Evolutionary conservation across 2,113 vertebrate genomes (phyloP), one percentile per base, ranked within the genome.

Genomic region (Zosterops borbonicus): DNA sequence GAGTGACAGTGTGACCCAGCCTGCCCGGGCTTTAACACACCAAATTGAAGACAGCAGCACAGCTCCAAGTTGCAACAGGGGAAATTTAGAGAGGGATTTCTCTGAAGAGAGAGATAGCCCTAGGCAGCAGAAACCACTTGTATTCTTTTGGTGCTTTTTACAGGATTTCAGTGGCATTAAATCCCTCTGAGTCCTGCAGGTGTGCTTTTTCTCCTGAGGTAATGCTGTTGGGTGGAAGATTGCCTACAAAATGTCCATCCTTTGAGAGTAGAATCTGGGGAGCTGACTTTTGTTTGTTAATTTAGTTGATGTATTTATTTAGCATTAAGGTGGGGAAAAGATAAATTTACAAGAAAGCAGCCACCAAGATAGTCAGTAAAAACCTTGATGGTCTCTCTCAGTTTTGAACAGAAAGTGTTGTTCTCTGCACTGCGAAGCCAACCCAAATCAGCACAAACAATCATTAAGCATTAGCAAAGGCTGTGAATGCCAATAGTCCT

Each of bases 401-500:
- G 74, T 93, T 97, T 90, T 74, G 78, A 92, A 82, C 52, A 44
- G 94, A 71, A 96, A 95, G 84, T 60, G 83, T 94, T 79, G 83
- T 90, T 89, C 75, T 87, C 92, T 90, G 88, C 53, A 6, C 71
- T 83, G 92, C 9, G 5, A 94, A 92, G 96, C 95, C 96, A 95
- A 83, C 89, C 82, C 96, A 97, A 97, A 96, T 97, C 97, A 96
- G 92, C 9, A 29, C 92, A 90, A 96, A 96, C 93, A 97, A 97
- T 97, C 31, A 33, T 96, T 93, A 96, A 74, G 47, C 97, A 97
- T 98, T 97, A 98, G 96, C 94, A 91, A 91, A 97, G 95, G 77
- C 94, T 88, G 89, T 14, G 71, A 89, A 81, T 86, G 60, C 84
- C 90, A 92, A 52, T 93, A 84, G 83, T 84, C 90, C 96, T 82